Evolutionary conservation across 2,113 vertebrate genomes (phyloP).

Genomic region (Leiothrix lutea): DNA sequence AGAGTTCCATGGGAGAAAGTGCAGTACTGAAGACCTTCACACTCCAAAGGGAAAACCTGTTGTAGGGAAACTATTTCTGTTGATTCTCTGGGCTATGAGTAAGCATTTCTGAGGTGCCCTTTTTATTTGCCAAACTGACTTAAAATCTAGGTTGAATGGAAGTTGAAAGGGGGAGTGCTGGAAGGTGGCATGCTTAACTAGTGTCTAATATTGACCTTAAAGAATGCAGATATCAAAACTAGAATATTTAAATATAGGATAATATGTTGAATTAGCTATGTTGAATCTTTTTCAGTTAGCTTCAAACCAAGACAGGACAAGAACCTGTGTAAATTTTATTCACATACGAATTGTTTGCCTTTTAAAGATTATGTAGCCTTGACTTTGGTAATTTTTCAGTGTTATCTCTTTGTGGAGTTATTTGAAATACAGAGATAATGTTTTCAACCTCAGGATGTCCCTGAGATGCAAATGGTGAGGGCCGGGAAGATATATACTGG

Average conservation of each 20-base stretch:
- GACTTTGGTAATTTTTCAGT: background rate
- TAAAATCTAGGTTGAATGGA: background rate
- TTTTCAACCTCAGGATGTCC: background rate
- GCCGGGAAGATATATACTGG: background rate
- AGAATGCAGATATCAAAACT: background rate
- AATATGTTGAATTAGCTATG: background rate
- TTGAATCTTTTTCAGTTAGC: background rate
- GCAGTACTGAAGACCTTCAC: background rate
- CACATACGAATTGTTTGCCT: background rate
- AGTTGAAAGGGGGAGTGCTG: background rate
- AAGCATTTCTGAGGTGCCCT: background rate
- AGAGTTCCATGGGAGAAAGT: accelerated
- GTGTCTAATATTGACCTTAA: background rate
- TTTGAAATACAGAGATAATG: background rate
- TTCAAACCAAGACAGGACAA: background rate
- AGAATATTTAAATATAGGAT: background rate
- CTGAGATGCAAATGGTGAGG: background rate
- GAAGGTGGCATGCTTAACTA: background rate
- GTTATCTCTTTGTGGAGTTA: background rate
- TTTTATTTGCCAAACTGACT: background rate
- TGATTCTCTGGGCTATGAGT: background rate
- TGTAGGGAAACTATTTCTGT: background rate
- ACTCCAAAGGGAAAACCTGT: background rate
- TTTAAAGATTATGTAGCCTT: background rate
- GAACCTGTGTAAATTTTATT: background rate